Conservation (phyloP, 2,888 invertebrate genomes). For the Mystacides longicornis region DNA sequence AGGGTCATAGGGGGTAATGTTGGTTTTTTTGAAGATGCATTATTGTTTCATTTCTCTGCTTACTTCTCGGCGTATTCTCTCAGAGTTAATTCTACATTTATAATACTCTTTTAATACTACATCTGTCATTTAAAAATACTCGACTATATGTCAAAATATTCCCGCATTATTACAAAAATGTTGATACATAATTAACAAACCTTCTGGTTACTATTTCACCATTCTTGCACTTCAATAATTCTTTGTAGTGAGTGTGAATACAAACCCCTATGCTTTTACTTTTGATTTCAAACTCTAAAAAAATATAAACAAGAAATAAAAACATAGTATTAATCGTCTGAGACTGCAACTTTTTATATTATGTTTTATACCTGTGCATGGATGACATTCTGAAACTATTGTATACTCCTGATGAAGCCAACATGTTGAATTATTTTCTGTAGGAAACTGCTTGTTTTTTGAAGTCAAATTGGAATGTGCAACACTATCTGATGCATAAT, state of each 20-base stretch:
- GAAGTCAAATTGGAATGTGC: conserved; percentile 56
- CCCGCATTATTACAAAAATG: too few relatives aligned
- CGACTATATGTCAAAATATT: too few relatives aligned
- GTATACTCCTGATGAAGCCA: conserved; percentile 65
- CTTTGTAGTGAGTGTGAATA: conserved; percentile 75
- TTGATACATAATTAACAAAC: too few relatives aligned
- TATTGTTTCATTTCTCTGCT: too few relatives aligned
- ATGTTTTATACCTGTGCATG: conserved; percentile 61
- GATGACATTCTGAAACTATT: conserved; percentile 71
- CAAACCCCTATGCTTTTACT: conserved; percentile 78
- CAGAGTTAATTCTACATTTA: too few relatives aligned
- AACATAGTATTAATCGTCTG: not conserved
- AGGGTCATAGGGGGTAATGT: too few relatives aligned
- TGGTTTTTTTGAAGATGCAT: too few relatives aligned
- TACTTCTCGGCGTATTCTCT: too few relatives aligned
- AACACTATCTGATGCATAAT: conserved; percentile 42
- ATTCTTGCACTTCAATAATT: conserved; percentile 70
- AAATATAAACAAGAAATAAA: not conserved
- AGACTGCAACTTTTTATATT: not conserved
- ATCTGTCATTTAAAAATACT: too few relatives aligned
- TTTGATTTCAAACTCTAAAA: conserved; percentile 69
- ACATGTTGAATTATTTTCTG: conserved; percentile 74
- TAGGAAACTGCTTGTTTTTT: conserved; percentile 57
- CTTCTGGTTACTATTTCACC: conserved; percentile 75
- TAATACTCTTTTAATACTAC: too few relatives aligned